These are phyloP conservation scores for Tetheella fluctuosa DNA, from an alignment of 2,888 invertebrate genomes.

Conservation along the genomic window DNA sequence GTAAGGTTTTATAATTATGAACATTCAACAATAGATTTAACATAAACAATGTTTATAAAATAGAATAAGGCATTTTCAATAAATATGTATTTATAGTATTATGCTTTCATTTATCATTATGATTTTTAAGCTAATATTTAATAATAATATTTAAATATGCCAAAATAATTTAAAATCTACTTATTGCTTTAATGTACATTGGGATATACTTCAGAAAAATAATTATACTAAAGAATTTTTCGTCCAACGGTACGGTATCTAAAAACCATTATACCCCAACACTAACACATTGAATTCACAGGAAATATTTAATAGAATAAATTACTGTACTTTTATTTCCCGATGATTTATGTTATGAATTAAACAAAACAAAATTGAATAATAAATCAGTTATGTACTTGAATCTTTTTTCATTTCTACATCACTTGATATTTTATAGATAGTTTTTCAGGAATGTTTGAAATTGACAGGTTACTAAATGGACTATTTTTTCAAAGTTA, in stretches of 20 bases:
- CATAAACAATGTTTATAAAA: conserved; percentile 11
- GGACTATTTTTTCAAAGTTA: too few species aligned
- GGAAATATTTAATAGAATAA: neutral
- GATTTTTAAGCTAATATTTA: neutral
- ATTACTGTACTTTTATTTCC: neutral
- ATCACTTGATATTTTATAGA: too few species aligned
- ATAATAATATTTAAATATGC: too few species aligned
- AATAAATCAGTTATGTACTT: too few species aligned
- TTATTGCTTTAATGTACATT: neutral
- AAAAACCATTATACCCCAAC: neutral
- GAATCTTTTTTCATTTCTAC: too few species aligned
- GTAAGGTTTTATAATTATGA: neutral
- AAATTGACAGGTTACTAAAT: neutral
- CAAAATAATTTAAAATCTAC: conserved; percentile 2
- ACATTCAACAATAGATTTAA: neutral
- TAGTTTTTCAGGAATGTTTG: neutral
- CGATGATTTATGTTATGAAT: neutral
- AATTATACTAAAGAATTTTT: neutral
- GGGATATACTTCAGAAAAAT: neutral
- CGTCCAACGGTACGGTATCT: neutral
- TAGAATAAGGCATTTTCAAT: conserved; percentile 24
- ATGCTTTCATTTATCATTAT: conserved; percentile 33
- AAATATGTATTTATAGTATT: conserved; percentile 31
- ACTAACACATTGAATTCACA: neutral
- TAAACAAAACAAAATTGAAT: too few species aligned